Evolutionary conservation across 1,140 invertebrate genomes (phyloP).

Genomic region (Stegodyphus mimosarum): DNA sequence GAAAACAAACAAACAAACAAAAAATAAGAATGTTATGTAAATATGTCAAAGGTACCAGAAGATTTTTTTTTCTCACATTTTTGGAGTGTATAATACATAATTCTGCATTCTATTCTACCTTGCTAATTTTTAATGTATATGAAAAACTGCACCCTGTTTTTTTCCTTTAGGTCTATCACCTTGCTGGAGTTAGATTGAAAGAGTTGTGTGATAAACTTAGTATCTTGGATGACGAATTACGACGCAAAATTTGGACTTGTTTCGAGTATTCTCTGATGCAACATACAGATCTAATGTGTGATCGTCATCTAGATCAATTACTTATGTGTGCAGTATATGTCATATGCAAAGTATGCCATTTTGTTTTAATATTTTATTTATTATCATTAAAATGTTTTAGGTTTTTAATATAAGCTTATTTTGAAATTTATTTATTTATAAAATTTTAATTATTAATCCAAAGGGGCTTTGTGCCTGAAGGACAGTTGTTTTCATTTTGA

Average conservation of each 20-base stretch:
- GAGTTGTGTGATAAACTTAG: conserved; percentile 87
- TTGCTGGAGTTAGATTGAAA: conserved; percentile 88
- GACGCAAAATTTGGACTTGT: conserved; percentile 94
- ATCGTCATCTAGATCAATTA: conserved; percentile 96
- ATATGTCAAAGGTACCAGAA: no score
- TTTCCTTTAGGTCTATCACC: conserved; percentile 83
- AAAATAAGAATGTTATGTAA: no score
- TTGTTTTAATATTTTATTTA: conserved; percentile 17
- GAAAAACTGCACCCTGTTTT: neutral
- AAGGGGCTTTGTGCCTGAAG: no score
- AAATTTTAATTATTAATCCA: no score
- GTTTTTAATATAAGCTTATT: neutral
- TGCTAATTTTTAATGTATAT: no score
- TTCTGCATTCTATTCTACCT: no score
- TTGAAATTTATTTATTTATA: no score
- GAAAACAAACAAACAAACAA: no score
- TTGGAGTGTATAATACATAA: no score
- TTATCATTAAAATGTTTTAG: neutral
- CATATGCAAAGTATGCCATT: conserved; percentile 82
- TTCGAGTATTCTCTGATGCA: conserved; percentile 92
- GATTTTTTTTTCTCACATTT: no score
- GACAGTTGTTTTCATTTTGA: no score
- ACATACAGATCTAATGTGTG: conserved; percentile 84
- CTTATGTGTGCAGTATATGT: conserved; percentile 99
- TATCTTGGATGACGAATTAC: conserved; percentile 79